Conservation (phyloP, 2,113 vertebrate genomes). For the Tautogolabrus adspersus region DNA sequence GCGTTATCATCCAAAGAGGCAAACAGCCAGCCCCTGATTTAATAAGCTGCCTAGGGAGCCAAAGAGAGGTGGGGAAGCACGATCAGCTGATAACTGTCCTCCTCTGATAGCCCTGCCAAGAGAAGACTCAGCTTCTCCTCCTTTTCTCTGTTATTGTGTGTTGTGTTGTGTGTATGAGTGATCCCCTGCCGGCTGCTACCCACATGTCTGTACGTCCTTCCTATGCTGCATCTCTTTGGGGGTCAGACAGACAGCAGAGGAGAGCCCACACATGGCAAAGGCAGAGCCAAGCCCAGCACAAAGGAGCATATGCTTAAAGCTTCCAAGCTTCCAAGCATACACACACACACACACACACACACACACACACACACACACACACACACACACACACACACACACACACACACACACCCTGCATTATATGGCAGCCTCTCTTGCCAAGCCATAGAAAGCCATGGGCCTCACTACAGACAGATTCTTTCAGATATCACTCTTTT, state of each 20-base stretch:
- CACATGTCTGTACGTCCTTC: conserved; percentile 63
- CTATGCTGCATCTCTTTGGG: conserved; percentile 45
- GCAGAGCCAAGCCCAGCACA: conserved; percentile 28
- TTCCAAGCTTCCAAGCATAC: conserved; percentile 20
- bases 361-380: conserved; percentile 7
- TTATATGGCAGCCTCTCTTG: conserved; percentile 37
- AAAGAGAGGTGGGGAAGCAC: conserved; percentile 67
- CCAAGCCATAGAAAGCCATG: conserved; percentile 17
- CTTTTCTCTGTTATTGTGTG: conserved; percentile 28
- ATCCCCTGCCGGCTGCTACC: conserved; percentile 54
- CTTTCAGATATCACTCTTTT: conserved; percentile 32
- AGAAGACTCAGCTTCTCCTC: conserved; percentile 45
- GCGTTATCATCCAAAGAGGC: conserved; percentile 73
- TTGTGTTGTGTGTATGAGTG: conserved; percentile 17
- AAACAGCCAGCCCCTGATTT: conserved; percentile 77
- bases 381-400: conserved; percentile 10
- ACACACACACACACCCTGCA: neutral
- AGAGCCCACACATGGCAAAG: conserved; percentile 60
- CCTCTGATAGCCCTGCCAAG: conserved; percentile 67
- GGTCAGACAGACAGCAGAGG: conserved; percentile 64
- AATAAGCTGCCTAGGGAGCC: conserved; percentile 80
- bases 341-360: neutral
- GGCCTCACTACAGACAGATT: conserved; percentile 41
- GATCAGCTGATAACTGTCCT: conserved; percentile 79
- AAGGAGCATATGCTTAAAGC: conserved; percentile 68